phyloP scores from a whole-genome alignment of 2,113 vertebrate genomes.

The Recurvirostra avosetta region DNA sequence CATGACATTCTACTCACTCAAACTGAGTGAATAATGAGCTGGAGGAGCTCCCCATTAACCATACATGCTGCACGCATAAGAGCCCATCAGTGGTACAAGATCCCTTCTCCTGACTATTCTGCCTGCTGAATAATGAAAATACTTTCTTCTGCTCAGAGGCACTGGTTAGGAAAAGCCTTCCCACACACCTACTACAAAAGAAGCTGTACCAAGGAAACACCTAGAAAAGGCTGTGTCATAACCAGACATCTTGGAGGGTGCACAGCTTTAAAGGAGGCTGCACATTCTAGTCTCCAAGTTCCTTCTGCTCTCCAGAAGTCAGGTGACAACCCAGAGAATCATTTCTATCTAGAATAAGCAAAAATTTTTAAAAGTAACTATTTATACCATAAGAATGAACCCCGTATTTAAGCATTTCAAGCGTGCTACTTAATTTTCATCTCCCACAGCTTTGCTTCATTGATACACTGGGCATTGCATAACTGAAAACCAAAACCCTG shows the following conservation, averaged over 20 bases:
- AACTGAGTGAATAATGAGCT: not conserved
- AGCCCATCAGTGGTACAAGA: not conserved
- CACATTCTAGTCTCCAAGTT: not conserved
- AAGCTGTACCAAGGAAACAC: not conserved
- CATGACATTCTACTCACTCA: not conserved
- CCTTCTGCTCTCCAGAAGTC: not conserved
- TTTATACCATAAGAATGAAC: not conserved
- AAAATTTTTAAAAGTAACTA: not conserved
- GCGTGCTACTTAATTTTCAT: not conserved
- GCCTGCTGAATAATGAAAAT: not conserved
- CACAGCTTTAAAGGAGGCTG: not conserved
- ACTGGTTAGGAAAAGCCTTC: not conserved
- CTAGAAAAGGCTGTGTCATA: not conserved
- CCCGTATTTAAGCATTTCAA: not conserved
- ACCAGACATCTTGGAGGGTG: not conserved
- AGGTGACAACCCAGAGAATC: not conserved
- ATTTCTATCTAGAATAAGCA: not conserved
- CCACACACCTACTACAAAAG: not conserved
- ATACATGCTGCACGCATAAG: accelerated
- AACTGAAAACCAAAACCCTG: not conserved
- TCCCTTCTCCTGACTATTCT: not conserved
- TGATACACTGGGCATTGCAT: accelerated
- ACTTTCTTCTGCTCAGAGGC: not conserved
- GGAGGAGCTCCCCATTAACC: not conserved
- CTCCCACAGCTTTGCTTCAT: not conserved